These are phyloP conservation scores for Pampusana beccarii DNA, from an alignment of 2,113 vertebrate species.

Conservation along the genomic window DNA sequence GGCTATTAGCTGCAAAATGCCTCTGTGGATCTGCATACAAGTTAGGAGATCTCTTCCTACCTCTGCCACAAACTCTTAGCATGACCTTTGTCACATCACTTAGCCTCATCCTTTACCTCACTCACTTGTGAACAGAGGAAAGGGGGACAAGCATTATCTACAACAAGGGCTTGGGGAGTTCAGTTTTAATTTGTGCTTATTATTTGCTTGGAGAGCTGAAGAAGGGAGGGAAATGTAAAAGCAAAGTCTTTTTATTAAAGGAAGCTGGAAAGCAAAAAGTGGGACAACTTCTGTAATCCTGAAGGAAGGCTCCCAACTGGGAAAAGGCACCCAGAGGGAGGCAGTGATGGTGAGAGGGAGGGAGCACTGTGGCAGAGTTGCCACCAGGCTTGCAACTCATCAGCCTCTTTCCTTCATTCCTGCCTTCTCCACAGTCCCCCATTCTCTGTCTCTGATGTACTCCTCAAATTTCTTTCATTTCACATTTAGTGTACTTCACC, in stretches of 20 bases:
- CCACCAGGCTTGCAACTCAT: background rate
- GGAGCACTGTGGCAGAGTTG: background rate
- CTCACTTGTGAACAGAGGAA: background rate
- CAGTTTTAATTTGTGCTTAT: constrained; percentile 2
- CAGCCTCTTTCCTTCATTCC: background rate
- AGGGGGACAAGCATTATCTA: background rate
- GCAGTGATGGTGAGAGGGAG: background rate
- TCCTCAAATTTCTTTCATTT: background rate
- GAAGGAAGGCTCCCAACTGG: background rate
- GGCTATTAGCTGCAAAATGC: background rate
- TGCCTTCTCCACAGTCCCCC: background rate
- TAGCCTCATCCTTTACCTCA: background rate
- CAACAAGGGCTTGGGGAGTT: background rate
- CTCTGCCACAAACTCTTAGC: background rate
- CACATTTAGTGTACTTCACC: background rate
- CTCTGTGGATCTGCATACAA: background rate
- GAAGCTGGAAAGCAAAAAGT: background rate
- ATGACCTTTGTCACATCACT: background rate
- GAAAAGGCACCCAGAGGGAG: background rate
- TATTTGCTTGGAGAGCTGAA: constrained; percentile 23
- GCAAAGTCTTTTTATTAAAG: background rate
- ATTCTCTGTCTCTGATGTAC: background rate
- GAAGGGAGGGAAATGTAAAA: background rate
- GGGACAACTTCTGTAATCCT: background rate
- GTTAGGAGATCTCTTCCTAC: background rate